Percentiles rank a stretch among this genome's conserved stretches.
Conservation (phyloP, 2,888 invertebrate genomes). For the Fissipunctia ypsillon region DNA sequence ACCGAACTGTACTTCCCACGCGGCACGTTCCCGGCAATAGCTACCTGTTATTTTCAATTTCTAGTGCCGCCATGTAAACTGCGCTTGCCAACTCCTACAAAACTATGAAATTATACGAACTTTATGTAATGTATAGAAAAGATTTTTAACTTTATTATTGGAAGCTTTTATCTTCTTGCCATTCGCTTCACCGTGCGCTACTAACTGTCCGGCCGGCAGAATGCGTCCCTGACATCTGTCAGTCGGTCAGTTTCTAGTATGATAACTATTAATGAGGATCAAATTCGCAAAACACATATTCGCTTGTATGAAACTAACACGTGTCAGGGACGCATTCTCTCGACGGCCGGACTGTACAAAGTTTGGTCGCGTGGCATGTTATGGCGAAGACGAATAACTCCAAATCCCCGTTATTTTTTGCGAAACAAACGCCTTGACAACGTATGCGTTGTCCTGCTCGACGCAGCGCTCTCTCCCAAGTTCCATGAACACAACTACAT, state of each 20-base stretch:
- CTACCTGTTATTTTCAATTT: slow-evolving; percentile 1
- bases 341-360: too few relatives aligned
- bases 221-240: too few relatives aligned
- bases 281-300: too few relatives aligned
- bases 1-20: not conserved
- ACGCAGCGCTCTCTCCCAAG: too few relatives aligned
- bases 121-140: not conserved
- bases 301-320: too few relatives aligned
- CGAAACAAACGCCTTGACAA: not conserved
- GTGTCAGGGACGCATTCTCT: too few relatives aligned
- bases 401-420: not conserved
- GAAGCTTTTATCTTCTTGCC: not conserved
- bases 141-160: not conserved
- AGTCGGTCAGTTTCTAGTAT: too few relatives aligned
- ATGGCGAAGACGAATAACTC: not conserved
- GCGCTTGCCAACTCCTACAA: not conserved
- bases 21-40: not conserved
- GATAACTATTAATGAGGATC: too few relatives aligned
- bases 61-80: not conserved
- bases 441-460: not conserved
- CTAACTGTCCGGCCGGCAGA: too few relatives aligned
- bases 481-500: not conserved
- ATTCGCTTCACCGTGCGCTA: not conserved
- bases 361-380: not conserved
- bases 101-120: not conserved